Evolutionary conservation across 2,797 vertebrate species (phyloP).

Genomic region (Acomys russatus): DNA sequence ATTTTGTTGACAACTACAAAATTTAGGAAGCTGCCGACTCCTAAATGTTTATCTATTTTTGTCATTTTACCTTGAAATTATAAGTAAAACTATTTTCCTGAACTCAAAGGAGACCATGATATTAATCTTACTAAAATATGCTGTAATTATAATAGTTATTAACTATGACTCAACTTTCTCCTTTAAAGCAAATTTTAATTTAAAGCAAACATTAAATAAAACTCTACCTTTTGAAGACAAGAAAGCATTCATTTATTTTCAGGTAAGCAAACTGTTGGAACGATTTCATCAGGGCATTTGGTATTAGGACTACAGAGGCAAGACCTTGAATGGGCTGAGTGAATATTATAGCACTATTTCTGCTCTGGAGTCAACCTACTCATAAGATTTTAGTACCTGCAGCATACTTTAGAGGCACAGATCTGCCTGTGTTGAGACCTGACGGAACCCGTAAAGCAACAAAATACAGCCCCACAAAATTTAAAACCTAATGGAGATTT

Average conservation of each 20-base stretch:
- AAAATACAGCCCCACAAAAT: background rate
- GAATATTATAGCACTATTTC: background rate
- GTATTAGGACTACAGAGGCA: background rate
- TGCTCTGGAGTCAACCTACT: background rate
- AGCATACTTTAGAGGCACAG: background rate
- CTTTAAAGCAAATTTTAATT: constrained; percentile 25
- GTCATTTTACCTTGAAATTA: constrained; percentile 45
- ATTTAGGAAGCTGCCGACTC: constrained; percentile 56
- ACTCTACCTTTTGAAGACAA: constrained; percentile 4
- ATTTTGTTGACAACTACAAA: constrained; percentile 39
- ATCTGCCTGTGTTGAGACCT: background rate
- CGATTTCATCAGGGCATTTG: background rate
- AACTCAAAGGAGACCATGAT: background rate
- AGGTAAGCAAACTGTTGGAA: background rate
- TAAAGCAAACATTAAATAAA: constrained; percentile 46
- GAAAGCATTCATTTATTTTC: background rate
- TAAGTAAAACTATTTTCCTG: constrained; percentile 49
- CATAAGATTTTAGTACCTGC: background rate
- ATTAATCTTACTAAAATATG: constrained; percentile 42
- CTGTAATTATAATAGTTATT: constrained; percentile 4
- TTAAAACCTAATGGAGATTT: background rate
- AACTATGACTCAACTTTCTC: constrained; percentile 12
- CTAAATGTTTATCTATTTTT: constrained; percentile 11
- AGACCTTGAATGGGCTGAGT: background rate
- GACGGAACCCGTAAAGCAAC: background rate